Evolutionary conservation across 2,797 vertebrate genomes (phyloP).

Genomic region (Benthosema pterotum): DNA sequence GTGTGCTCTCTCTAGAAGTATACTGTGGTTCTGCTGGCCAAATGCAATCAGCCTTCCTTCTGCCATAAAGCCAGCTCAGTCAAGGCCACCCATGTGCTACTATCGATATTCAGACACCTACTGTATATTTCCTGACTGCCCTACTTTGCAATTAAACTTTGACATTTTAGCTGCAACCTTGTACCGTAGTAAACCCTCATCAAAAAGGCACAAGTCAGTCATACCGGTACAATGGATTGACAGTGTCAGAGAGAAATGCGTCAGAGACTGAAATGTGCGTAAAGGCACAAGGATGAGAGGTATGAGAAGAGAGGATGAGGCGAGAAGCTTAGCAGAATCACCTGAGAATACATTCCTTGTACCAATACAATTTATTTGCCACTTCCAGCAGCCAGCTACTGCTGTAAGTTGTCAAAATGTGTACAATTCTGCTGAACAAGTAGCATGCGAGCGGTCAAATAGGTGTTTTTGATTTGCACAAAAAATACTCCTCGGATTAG

Average conservation of each 20-base stretch:
- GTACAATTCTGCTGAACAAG: too few species aligned
- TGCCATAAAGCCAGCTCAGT: slow-evolving; percentile 11
- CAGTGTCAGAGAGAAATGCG: slow-evolving; percentile 30
- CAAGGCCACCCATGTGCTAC: slow-evolving; percentile 6
- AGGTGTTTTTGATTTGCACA: too few species aligned
- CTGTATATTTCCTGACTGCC: background rate
- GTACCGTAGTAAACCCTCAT: slow-evolving; percentile 27
- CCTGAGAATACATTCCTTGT: too few species aligned
- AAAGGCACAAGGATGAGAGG: slow-evolving; percentile 18
- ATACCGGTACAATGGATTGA: slow-evolving; percentile 19
- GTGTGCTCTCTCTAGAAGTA: too few species aligned
- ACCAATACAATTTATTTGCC: too few species aligned
- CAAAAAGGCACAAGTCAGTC: slow-evolving; percentile 41
- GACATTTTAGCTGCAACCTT: slow-evolving; percentile 54
- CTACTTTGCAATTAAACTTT: slow-evolving; percentile 38
- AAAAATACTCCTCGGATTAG: too few species aligned
- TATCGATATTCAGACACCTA: slow-evolving; percentile 26
- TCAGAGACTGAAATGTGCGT: slow-evolving; percentile 39
- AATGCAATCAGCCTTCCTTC: too few species aligned
- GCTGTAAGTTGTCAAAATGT: too few species aligned
- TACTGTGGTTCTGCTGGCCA: too few species aligned
- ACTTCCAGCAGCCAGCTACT: too few species aligned
- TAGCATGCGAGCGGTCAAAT: too few species aligned
- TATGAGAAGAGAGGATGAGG: background rate
- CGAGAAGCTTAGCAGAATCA: slow-evolving; percentile 22